Base-by-base conservation (phyloP, 1,140 invertebrate genomes). In the Zophobas atratus region DNA sequence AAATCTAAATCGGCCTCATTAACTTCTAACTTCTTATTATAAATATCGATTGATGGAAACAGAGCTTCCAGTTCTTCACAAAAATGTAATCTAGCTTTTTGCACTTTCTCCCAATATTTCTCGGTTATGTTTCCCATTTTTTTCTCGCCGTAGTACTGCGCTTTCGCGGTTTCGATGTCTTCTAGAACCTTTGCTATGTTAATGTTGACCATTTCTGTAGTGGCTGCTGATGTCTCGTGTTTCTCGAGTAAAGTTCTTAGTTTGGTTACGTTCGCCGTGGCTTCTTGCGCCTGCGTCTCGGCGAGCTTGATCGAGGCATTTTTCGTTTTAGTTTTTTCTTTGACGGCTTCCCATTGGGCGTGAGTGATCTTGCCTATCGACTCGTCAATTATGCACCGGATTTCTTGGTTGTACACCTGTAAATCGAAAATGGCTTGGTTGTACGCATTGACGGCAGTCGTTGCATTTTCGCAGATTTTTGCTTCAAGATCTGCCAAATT, bases 51-150 rank as follows among this genome's bases (percentile, higher is more conserved):
- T 43, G 90, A 90, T 0, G 94, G 93, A 83, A 94, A 94, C 3
- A 95, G 84, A 63, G 90, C 90, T 84, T 93, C 89, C 46, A 95
- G 86, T 86, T 95, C 93, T 8, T 94, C 90, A 71, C 92, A 88
- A 78, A 94, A 95, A 80, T 91, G 89, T 76, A 90, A 89, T 0
- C 94, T 88, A 1, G 93, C 93, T n/a, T 88, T 83, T 79, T 92
- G 91, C 20, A 94, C 89, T 86, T 90, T 92, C 33, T 90, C 90
- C 93, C 93, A 94, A 80, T 92, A 94, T 81, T 89, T 91, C 79
- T 94, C 92, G 0, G 91, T 89, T 0, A 94, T 86, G 33, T 89
- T 89, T 0, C 90, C 86, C 5, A 87, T 87, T 33, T 89, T 87
- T 49, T 87, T 81, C 55, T 92, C 91, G 0, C 86, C 81, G 34